A percentile compares a stretch with the other conserved stretches of the same genome.
These are phyloP conservation scores for Perca schrenkii DNA, from an alignment of 2,113 vertebrate genomes.

Conservation along the genomic window DNA sequence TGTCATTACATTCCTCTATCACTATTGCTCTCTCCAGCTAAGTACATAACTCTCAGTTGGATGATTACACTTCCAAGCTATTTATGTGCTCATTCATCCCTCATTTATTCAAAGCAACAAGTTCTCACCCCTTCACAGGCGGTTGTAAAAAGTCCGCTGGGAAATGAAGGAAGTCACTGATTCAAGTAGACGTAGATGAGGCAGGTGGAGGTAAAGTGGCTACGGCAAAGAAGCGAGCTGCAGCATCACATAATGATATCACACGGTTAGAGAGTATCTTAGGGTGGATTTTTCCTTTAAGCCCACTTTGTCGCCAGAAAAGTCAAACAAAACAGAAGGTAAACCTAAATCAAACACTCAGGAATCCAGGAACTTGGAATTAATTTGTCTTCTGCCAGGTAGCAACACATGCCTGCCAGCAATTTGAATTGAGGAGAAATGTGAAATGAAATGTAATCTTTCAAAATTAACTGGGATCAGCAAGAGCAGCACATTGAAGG, in stretches of 20 bases:
- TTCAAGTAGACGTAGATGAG: constrained; percentile 43
- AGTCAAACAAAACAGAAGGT: constrained; percentile 27
- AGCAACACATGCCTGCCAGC: constrained; percentile 9
- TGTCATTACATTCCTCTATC: constrained; percentile 34
- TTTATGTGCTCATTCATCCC: constrained; percentile 52
- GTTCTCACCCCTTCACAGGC: constrained; percentile 37
- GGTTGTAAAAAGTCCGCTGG: constrained; percentile 44
- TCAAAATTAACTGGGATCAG: constrained; percentile 33
- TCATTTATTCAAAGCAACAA: constrained; percentile 53
- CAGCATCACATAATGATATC: not conserved
- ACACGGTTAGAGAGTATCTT: constrained; percentile 3
- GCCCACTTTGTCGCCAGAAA: constrained; percentile 19
- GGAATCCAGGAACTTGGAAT: constrained; percentile 30
- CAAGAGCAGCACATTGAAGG: not conserved
- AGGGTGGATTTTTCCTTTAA: constrained; percentile 27
- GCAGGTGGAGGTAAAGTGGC: constrained; percentile 35
- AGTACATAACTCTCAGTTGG: constrained; percentile 47
- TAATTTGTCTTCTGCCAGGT: constrained; percentile 16
- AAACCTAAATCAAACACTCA: constrained; percentile 37
- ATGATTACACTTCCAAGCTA: constrained; percentile 46
- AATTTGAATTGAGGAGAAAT: not conserved
- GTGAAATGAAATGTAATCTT: constrained; percentile 15
- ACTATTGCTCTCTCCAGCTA: constrained; percentile 33
- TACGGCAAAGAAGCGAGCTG: not conserved
- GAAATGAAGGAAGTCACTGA: constrained; percentile 61